Base-by-base conservation (phyloP, 1,140 invertebrate species). In the Gryon sp. region DNA sequence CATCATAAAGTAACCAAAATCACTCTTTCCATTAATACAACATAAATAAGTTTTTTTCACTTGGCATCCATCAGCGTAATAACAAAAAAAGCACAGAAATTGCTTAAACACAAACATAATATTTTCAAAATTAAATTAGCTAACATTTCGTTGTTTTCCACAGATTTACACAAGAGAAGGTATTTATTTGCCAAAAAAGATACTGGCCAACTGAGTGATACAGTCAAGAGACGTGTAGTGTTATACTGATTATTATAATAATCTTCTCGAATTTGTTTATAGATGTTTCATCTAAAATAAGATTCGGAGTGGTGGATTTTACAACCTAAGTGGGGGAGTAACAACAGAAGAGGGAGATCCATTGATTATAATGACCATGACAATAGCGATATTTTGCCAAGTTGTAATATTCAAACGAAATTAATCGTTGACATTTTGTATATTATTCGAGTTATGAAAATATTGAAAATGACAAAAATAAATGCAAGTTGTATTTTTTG, bases 241-340 rank as follows among this genome's bases (percentile, higher is more conserved):
- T 26, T 19, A 7, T 24, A 74, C 70, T 65, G 80, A 81, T 83
- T 85, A 86, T 86, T 79, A 79, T 75, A 76, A 76, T 78, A 84
- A 84, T 77, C 77, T 76, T 78, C 80, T 79, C 36, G 82, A 78
- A 69, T 84, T 82, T 76, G 79, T 78, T 85, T 87, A 85, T 85
- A 85, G 82, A 85, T 73, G 60, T 78, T 83, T 75, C 66, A 77
- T 69, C 65, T n/a, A n/a, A n/a, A n/a, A n/a, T n/a, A n/a, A 76
- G 53, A 20, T 45, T 74, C 52, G 34, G 69, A 76, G 80, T 62
- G 50, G 60, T 55, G 69, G 53, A 74, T 48, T 28, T 14, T 9
- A 41, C 36, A 59, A 22, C 12, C n/a, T n/a, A 40, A 43, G 72
- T 68, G 57, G 72, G 32, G 72, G 53, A 36, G n/a, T 48, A 7